Evolutionary conservation across 2,888 invertebrate genomes (phyloP).

Genomic region (Hybos culiciformis): DNA sequence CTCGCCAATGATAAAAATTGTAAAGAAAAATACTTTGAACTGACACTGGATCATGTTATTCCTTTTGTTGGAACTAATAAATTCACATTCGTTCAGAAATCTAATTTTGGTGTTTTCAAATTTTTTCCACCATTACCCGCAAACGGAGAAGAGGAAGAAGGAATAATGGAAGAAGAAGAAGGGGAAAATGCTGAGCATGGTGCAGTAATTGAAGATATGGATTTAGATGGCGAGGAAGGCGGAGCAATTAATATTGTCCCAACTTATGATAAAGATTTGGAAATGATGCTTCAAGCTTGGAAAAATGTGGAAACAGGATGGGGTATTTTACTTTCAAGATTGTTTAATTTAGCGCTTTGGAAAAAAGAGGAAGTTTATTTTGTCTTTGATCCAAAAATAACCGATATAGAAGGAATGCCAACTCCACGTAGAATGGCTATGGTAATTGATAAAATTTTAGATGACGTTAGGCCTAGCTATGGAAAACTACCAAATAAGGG

Average conservation of each 20-base stretch:
- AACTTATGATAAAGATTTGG: constrained; percentile 4
- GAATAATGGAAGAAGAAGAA: background rate
- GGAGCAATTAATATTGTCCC: background rate
- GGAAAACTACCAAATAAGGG: constrained; percentile 14
- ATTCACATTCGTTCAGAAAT: constrained; percentile 10
- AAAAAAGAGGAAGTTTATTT: constrained; percentile 38
- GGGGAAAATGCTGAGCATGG: constrained; percentile 7
- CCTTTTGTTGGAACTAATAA: constrained; percentile 16
- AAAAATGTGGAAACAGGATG: constrained; percentile 6
- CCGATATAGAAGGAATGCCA: constrained; percentile 40
- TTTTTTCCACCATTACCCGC: background rate
- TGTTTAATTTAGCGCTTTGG: constrained; percentile 39
- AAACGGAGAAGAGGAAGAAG: constrained; percentile 5
- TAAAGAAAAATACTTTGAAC: background rate
- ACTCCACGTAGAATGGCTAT: constrained; percentile 16
- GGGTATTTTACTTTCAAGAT: constrained; percentile 14
- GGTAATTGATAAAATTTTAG: background rate
- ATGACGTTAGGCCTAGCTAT: constrained; percentile 11
- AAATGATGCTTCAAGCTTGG: constrained; percentile 10
- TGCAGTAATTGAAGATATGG: no score
- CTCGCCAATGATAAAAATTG: constrained; percentile 11
- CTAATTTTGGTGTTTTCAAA: constrained; percentile 7
- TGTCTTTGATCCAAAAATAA: constrained; percentile 47
- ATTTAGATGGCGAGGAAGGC: background rate
- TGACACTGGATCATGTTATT: constrained; percentile 7